Percentiles rank a stretch among this genome's conserved stretches.
phyloP scores from a whole-genome alignment of 2,888 invertebrate genomes.

The Bellardia pandia region DNA sequence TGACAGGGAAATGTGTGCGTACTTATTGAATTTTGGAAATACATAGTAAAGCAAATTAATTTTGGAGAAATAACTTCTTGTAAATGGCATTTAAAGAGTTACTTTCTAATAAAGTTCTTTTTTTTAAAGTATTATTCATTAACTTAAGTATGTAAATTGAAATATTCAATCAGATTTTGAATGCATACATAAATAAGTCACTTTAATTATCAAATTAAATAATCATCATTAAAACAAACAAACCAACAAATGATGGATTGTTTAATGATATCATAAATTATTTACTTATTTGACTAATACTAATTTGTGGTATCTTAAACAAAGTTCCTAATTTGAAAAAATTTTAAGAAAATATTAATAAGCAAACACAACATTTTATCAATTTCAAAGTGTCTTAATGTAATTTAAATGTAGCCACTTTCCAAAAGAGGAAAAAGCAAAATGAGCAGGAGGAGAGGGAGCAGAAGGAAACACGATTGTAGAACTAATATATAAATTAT shows the following conservation, averaged over 20 bases:
- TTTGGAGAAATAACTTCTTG: too few relatives aligned
- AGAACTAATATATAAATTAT: constrained; percentile 7
- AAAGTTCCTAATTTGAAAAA: not conserved
- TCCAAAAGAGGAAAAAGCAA: too few relatives aligned
- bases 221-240: constrained; percentile 35
- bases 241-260: not conserved
- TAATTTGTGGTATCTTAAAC: not conserved
- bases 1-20: not conserved
- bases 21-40: not conserved
- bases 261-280: not conserved
- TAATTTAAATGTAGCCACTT: constrained; percentile 18
- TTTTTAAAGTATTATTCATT: too few relatives aligned
- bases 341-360: not conserved
- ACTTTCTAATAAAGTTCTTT: too few relatives aligned
- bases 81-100: too few relatives aligned
- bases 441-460: not conserved
- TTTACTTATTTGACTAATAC: not conserved
- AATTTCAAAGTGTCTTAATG: constrained; percentile 7
- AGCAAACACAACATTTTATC: constrained; percentile 23
- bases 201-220: constrained; percentile 33
- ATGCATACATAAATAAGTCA: too few relatives aligned
- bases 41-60: not conserved
- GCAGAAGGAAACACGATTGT: not conserved
- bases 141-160: not conserved
- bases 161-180: too few relatives aligned